These are phyloP conservation scores for Caprella mutica DNA, from an alignment of 2,888 invertebrate species.

Conservation along the genomic window DNA sequence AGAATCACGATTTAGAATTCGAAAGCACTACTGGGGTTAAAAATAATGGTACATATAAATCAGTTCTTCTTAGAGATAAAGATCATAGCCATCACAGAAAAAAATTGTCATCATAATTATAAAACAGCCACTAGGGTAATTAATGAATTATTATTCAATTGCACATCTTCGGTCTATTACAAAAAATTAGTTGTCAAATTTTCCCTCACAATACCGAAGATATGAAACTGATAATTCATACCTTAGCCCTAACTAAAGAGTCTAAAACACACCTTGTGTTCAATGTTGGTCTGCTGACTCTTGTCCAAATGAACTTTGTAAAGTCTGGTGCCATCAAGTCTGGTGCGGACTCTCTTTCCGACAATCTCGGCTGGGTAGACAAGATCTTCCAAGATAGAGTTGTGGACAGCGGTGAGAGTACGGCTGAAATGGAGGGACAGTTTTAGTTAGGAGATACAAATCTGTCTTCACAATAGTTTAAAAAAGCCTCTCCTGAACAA, in stretches of 20 bases:
- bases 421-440: conserved; percentile 47
- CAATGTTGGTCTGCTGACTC: conserved; percentile 96
- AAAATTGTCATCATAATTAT: not conserved
- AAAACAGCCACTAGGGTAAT: not conserved
- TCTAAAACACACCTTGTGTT: conserved; percentile 74
- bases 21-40: not conserved
- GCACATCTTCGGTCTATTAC: too few relatives aligned
- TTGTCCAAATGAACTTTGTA: conserved; percentile 97
- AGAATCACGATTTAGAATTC: not conserved
- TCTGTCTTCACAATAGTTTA: not conserved
- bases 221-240: too few relatives aligned
- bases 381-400: conserved; percentile 91
- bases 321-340: conserved; percentile 87
- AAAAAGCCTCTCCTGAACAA: too few relatives aligned
- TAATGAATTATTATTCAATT: too few relatives aligned
- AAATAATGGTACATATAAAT: not conserved
- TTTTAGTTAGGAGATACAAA: not conserved
- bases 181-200: too few relatives aligned
- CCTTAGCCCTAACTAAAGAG: too few relatives aligned
- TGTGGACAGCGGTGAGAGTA: conserved; percentile 93
- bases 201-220: too few relatives aligned
- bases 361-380: conserved; percentile 99
- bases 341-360: conserved; percentile 91
- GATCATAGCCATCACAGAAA: not conserved
- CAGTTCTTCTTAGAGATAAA: conserved; percentile 13